Percentiles rank a stretch among this genome's conserved stretches.
Conservation (phyloP, 2,797 vertebrate species). For the Steatocranus sp. region DNA sequence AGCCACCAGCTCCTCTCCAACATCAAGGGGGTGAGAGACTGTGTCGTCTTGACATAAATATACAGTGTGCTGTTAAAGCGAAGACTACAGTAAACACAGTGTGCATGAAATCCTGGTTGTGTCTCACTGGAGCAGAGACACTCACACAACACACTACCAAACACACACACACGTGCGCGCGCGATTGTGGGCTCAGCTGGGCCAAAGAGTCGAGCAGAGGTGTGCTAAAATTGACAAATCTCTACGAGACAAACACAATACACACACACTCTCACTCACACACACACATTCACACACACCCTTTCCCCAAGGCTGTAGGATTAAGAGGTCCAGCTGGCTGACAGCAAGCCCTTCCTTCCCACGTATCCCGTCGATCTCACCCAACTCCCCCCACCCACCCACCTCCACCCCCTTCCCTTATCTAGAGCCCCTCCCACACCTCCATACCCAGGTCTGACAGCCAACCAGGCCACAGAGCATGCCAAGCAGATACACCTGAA, state of each 20-base stretch:
- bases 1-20: slow-evolving; percentile 44
- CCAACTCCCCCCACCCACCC: not conserved
- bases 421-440: slow-evolving; percentile 34
- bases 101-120: slow-evolving; percentile 49
- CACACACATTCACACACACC: slow-evolving; percentile 55
- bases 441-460: slow-evolving; percentile 52
- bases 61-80: slow-evolving; percentile 59
- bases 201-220: slow-evolving; percentile 65
- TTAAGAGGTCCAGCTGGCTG: slow-evolving; percentile 85
- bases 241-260: slow-evolving; percentile 64
- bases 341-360: slow-evolving; percentile 82
- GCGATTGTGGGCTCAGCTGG: slow-evolving; percentile 68
- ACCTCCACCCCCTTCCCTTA: not conserved
- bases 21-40: slow-evolving; percentile 61
- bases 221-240: slow-evolving; percentile 76
- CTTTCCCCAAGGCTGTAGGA: slow-evolving; percentile 81
- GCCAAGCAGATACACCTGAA: slow-evolving; percentile 70
- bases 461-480: slow-evolving; percentile 42
- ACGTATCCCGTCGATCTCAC: slow-evolving; percentile 72
- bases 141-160: not conserved
- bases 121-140: slow-evolving; percentile 49
- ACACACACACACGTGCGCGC: slow-evolving; percentile 22
- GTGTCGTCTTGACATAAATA: slow-evolving; percentile 70
- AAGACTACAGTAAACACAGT: slow-evolving; percentile 65
- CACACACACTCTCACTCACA: slow-evolving; percentile 24